Evolutionary conservation across 1,140 invertebrate species (phyloP), one percentile per base, ranked within the genome.

Genomic region (Trichoplusia ni): DNA sequence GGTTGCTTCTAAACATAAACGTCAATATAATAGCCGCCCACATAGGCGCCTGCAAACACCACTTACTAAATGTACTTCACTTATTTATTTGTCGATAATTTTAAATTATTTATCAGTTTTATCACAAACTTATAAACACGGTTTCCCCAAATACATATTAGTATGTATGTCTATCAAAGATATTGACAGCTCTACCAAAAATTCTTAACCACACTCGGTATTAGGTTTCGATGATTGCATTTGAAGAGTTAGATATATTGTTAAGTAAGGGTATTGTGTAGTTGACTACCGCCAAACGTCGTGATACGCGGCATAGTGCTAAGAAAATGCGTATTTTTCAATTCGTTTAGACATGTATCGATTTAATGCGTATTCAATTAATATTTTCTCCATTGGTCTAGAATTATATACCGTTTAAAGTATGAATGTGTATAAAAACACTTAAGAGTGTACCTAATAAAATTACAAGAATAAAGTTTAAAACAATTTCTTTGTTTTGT

Each of bases 151-250:
- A 23, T 58, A 42, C 53, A 42, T 58, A 58, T 14, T 27, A 18
- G 6, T 21, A 58, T 40, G 23, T 58, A 58, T 42, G 33, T 49
- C 18, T 54, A 42, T 18, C 13, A 58, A 29, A 58, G 23, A 21
- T 38, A 25, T 42, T 58, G 53, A 58, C 38, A 58, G 53, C 53
- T 27, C 35, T 58, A 58, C 53, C 53, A 58, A 58, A 58, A 25
- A 54, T 38, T 58, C 5, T 42, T 58, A 58, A 42, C 37, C 14
- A 42, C 3, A 25, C 27, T 58, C 42, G 53, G 53, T 58, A 42
- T 58, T 42, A 42, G 53, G 35, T 58, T 58, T 23, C 35, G 47
- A 53, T 40, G 18, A 19, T 42, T 58, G 53, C 53, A 58, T 58
- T 58, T 58, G 19, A 38, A 25, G 18, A 37, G 51, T 54, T 53